Evolutionary conservation across 2,797 vertebrate species (phyloP).

Genomic region (Aplochiton taeniatus): DNA sequence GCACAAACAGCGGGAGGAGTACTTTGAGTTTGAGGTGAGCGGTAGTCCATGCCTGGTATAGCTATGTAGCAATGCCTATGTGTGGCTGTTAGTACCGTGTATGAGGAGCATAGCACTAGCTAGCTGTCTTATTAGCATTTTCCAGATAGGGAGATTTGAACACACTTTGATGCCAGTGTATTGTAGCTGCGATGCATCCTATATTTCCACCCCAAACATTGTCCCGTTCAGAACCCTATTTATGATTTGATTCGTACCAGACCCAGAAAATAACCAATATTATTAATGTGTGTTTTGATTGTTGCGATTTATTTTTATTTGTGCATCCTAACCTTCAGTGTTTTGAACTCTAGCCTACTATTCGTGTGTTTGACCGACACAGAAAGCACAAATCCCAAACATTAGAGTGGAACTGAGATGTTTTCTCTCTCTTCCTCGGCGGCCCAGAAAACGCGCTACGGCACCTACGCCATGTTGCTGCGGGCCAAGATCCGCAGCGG

Average conservation of each 20-base stretch:
- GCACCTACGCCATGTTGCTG: slow-evolving; percentile 91
- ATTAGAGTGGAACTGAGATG: slow-evolving; percentile 12
- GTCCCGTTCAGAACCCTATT: no score
- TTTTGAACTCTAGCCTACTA: no score
- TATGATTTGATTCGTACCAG: no score
- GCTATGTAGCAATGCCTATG: no score
- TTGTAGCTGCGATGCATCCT: no score
- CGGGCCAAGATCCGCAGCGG: slow-evolving; percentile 86
- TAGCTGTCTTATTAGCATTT: not conserved
- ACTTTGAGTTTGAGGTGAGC: slow-evolving; percentile 94
- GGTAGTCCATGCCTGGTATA: not conserved
- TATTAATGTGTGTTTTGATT: no score
- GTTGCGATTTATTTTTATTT: no score
- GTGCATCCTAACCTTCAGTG: no score
- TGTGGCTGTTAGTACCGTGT: not conserved
- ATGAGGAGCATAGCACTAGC: not conserved
- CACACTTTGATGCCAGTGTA: no score
- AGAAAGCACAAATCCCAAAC: not conserved
- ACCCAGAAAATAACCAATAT: no score
- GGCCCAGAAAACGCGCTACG: slow-evolving; percentile 90
- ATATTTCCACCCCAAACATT: no score
- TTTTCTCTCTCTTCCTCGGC: not conserved
- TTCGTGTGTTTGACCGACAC: no score
- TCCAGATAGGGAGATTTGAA: not conserved
- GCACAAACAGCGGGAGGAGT: slow-evolving; percentile 88